phyloP scores from a whole-genome alignment of 1,140 invertebrate species.

The Yoshiicerus persimilis region DNA sequence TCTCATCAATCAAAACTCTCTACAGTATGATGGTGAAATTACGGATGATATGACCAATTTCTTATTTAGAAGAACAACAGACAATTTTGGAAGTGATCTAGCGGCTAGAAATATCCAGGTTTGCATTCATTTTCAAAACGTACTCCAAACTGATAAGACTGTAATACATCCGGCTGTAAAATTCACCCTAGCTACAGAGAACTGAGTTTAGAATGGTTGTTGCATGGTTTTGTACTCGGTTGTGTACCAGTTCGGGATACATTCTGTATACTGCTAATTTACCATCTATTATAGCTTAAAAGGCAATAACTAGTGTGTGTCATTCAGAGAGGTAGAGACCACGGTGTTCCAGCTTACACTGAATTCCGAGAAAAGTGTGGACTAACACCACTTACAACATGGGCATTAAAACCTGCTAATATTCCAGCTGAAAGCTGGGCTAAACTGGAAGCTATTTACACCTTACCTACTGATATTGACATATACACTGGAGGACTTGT shows the following conservation, averaged over 20 bases:
- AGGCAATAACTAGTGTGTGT: neutral
- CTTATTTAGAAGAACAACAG: conserved; percentile 81
- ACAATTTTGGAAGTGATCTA: conserved; percentile 71
- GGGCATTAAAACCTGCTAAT: neutral
- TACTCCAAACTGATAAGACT: no score
- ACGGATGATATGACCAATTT: conserved; percentile 91
- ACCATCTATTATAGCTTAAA: no score
- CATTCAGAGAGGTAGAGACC: neutral
- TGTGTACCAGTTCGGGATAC: no score
- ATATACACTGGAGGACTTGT: conserved; percentile 81
- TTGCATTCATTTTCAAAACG: no score
- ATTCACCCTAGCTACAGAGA: no score
- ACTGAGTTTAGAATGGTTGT: no score
- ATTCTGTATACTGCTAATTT: no score
- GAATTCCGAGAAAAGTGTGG: conserved; percentile 61
- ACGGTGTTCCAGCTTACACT: conserved; percentile 57
- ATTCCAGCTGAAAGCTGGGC: neutral
- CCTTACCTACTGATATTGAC: conserved; percentile 67
- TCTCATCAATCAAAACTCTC: conserved; percentile 84
- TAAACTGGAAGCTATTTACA: neutral
- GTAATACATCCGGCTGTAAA: no score
- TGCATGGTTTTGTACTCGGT: no score
- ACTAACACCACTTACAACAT: conserved; percentile 48
- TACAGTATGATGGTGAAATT: conserved; percentile 87
- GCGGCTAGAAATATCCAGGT: conserved; percentile 65